Base-by-base conservation (phyloP, 53 echinoderm and acorn worm species). In the Astropecten irregularis region DNA sequence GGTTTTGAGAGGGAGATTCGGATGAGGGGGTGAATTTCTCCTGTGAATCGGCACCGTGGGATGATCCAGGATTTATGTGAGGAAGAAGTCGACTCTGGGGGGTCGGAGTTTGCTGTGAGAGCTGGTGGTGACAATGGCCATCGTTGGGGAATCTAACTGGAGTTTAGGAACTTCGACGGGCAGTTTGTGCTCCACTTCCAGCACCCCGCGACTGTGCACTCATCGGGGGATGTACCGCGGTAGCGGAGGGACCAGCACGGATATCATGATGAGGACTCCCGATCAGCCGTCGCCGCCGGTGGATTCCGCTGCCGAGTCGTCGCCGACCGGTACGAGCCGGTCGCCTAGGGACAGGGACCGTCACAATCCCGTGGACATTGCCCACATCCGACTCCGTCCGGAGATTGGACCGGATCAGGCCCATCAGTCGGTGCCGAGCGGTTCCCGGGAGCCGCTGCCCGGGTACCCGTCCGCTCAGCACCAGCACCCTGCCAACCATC, bases 331-430 rank as follows among this genome's bases (percentile, higher is more conserved):
- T 11, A 25, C 61, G 4, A 61, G 61, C 33, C 38, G 61, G 28
- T 62, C 61, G 15, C 44, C 60, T 9, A 42, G 57, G 48, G 82
- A 82, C 3, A 30, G 82, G 23, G 71, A 88, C 30, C 46, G 48
- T 1, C 53, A 64, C 13, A 36, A 21, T 39, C 28, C 28, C 19
- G 48, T 85, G 11, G 86, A 76, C 26, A 31, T 76, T 36, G 76
- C 86, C 28, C 74, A 66, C 38, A 85, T 85, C 30, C 49, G 20
- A 40, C 74, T 85, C 76, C 63, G 71, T 15, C 86, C 86, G 9
- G 86, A 85, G 54, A 76, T 85, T 7, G 60, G 49, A 57, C 51
- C 76, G 9, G 70, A 71, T 57, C 16, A 71, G 27, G 71, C 69
- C 16, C n/a, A n/a, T n/a, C 28, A 49, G 19, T 48, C 61, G 21